Evolutionary conservation across 2,797 vertebrate genomes (phyloP).

Genomic region (Neoniphon sammara): DNA sequence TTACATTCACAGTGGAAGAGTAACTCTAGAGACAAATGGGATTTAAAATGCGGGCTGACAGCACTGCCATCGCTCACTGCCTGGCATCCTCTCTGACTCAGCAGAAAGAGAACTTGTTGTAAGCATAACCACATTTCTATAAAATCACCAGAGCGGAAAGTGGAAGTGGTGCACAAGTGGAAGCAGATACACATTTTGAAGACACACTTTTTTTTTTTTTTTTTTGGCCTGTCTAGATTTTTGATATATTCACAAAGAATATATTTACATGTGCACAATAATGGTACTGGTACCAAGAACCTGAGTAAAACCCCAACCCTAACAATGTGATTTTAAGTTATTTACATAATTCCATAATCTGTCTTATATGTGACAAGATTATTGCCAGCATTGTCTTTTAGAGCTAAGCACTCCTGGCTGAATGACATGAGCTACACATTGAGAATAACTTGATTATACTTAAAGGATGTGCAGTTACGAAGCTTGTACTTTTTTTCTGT

Average conservation of each 20-base stretch:
- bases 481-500: no score
- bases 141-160: neutral
- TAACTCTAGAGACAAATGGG: conserved; percentile 36
- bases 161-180: neutral
- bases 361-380: no score
- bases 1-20: conserved; percentile 25
- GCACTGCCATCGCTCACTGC: conserved; percentile 17
- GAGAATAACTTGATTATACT: no score
- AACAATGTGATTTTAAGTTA: no score
- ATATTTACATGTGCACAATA: neutral
- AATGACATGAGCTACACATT: no score
- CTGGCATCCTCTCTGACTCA: neutral
- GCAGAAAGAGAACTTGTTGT: conserved; percentile 41
- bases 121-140: conserved; percentile 9
- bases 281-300: neutral
- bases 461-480: no score
- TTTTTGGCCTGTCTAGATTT: neutral
- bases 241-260: neutral
- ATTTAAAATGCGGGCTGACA: conserved; percentile 53
- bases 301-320: no score
- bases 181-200: neutral
- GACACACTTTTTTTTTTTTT: neutral
- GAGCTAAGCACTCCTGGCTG: no score
- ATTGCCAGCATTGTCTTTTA: no score
- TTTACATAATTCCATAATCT: no score